phyloP scores from a whole-genome alignment of 2,888 invertebrate species.

The Chymomyza fuscimana region DNA sequence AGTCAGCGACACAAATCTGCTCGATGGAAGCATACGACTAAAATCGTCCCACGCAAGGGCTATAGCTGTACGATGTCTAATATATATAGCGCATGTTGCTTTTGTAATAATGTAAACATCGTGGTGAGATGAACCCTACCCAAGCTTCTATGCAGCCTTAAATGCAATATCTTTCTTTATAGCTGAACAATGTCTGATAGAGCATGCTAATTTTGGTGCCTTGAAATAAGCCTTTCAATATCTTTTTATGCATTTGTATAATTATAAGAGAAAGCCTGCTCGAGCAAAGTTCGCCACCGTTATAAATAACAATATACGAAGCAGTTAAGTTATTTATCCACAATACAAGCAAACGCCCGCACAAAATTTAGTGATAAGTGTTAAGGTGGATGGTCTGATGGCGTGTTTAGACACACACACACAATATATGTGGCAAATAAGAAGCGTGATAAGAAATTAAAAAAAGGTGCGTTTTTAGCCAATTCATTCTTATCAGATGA shows the following conservation, averaged over 20 bases:
- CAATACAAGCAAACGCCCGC: constrained; percentile 7
- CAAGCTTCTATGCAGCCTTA: too few species aligned
- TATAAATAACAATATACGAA: constrained; percentile 31
- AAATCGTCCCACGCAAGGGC: too few species aligned
- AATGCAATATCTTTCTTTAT: too few species aligned
- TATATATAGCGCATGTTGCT: too few species aligned
- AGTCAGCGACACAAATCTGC: too few species aligned
- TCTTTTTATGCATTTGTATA: background rate
- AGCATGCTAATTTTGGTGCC: background rate
- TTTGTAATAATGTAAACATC: too few species aligned
- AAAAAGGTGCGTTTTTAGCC: background rate
- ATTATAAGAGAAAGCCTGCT: background rate
- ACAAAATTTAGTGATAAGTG: constrained; percentile 1
- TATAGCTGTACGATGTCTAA: too few species aligned
- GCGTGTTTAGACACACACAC: constrained; percentile 22
- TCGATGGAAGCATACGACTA: too few species aligned
- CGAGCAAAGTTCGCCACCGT: constrained; percentile 41
- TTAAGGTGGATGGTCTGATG: background rate
- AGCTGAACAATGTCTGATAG: background rate
- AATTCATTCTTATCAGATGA: background rate
- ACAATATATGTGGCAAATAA: background rate
- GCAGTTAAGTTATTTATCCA: constrained; percentile 42
- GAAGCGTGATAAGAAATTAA: background rate
- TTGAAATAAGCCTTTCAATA: background rate
- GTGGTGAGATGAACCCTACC: too few species aligned